Evolutionary conservation across 2,113 vertebrate species (phyloP), one percentile per base, ranked within the genome.

Genomic region (Dermatemys mawii): DNA sequence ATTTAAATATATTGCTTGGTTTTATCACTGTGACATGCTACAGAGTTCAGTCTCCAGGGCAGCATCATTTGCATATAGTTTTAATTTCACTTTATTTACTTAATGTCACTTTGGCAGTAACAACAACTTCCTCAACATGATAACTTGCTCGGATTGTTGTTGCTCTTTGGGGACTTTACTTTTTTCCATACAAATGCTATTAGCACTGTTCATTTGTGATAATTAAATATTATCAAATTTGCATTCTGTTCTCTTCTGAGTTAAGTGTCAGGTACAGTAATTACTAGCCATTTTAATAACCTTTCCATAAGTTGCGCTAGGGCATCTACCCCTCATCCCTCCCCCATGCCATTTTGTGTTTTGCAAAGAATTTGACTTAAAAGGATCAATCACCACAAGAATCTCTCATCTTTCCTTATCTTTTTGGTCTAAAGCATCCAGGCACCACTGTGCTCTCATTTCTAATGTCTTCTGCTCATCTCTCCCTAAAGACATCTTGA

Each of bases 51-150:
- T 85, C 54, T 51, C 91, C 27, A 90, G 38, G n/a, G 90, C 26
- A 57, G 50, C 26, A 79, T 86, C 46, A 51, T 92, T 84, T 79
- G 12, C 29, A 83, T 60, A 41, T 8, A 11, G 9, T 48, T 95
- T 95, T 70, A 91, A 89, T 96, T 93, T 90, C 5, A 81, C 83
- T 92, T 97, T 88, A 83, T 92, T 87, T 94, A 13, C 35, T 91
- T 86, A 32, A n/a, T 86, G 67, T 41, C 92, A 84, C 63, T 88
- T 83, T 79, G 81, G 78, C 86, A 93, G 90, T 84, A 84, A 19
- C 54, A 93, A 94, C 9, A 90, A 92, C 51, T 93, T 94, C 90
- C 83, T 92, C 67, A 88, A 73, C 79, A 78, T 79, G 87, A 91
- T 54, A 93, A 88, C 27, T 89, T 88, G 76, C 67, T 54, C 90